phyloP scores from a whole-genome alignment of 2,113 vertebrate species.

The Irena cyanogastra region DNA sequence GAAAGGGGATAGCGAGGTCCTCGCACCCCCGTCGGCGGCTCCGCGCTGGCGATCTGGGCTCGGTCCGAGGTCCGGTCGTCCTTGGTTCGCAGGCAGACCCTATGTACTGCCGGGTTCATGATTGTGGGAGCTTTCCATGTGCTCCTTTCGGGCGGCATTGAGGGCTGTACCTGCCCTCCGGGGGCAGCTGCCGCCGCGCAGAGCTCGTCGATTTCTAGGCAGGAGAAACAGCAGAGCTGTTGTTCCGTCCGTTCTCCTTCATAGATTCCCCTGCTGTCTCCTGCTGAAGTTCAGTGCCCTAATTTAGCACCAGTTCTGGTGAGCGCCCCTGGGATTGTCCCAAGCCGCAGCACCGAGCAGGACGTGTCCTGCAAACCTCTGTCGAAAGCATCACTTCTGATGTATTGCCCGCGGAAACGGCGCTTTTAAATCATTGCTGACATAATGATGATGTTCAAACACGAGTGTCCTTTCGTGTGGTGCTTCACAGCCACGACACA shows the following conservation, averaged over 20 bases:
- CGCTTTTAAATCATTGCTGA: background rate
- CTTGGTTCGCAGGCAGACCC: background rate
- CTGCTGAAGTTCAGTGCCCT: background rate
- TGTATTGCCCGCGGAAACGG: fast-evolving
- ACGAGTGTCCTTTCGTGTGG: background rate
- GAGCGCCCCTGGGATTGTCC: background rate
- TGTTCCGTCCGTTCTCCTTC: background rate
- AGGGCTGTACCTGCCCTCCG: background rate
- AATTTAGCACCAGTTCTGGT: background rate
- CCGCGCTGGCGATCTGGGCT: fast-evolving
- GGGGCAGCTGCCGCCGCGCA: fast-evolving
- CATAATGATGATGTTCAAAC: background rate
- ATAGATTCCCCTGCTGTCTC: background rate
- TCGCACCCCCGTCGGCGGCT: background rate
- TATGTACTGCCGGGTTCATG: fast-evolving
- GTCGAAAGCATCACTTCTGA: background rate
- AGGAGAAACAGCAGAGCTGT: background rate
- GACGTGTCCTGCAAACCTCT: background rate
- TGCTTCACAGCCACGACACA: background rate
- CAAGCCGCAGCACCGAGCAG: background rate
- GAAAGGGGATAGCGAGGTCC: background rate
- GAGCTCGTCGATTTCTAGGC: background rate
- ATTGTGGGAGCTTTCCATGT: background rate
- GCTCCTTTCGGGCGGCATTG: background rate
- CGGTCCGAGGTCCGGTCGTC: background rate